phyloP scores from a whole-genome alignment of 2,888 invertebrate species.

The Argyra leucocephala region DNA sequence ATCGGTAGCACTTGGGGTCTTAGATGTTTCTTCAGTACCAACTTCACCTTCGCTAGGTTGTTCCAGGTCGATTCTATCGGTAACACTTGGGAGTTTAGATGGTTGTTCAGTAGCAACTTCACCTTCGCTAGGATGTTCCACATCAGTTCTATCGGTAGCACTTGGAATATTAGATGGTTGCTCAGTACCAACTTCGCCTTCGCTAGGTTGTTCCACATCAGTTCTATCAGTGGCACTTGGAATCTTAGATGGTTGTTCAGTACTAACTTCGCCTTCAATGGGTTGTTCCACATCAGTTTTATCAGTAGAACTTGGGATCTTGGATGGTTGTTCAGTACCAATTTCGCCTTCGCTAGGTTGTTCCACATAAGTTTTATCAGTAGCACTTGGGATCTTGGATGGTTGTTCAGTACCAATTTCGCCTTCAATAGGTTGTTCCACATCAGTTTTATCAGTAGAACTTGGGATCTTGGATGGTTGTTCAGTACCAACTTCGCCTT shows the following conservation, averaged over 20 bases:
- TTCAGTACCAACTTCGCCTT: too few relatives aligned
- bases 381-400: neutral
- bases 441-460: too few relatives aligned
- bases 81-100: neutral
- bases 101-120: too few relatives aligned
- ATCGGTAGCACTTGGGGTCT: slow-evolving; percentile 18
- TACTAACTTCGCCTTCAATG: slow-evolving; percentile 7
- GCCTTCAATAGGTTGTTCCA: slow-evolving; percentile 21
- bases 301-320: slow-evolving; percentile 18
- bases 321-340: neutral
- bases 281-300: slow-evolving; percentile 10
- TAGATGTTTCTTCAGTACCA: neutral
- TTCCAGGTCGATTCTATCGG: slow-evolving; percentile 20
- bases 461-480: neutral
- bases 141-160: too few relatives aligned
- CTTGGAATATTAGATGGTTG: too few relatives aligned
- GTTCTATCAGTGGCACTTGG: too few relatives aligned
- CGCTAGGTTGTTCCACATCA: too few relatives aligned
- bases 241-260: too few relatives aligned
- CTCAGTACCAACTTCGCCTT: too few relatives aligned
- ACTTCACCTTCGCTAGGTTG: slow-evolving; percentile 22
- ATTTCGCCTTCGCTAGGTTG: slow-evolving; percentile 20
- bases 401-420: slow-evolving; percentile 17
- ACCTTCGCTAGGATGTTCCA: neutral
- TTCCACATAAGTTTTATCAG: neutral